A percentile compares a stretch with the other conserved stretches of the same genome.
These are phyloP conservation scores for Hippocampus comes DNA, from an alignment of 2,113 vertebrate species.

Conservation along the genomic window DNA sequence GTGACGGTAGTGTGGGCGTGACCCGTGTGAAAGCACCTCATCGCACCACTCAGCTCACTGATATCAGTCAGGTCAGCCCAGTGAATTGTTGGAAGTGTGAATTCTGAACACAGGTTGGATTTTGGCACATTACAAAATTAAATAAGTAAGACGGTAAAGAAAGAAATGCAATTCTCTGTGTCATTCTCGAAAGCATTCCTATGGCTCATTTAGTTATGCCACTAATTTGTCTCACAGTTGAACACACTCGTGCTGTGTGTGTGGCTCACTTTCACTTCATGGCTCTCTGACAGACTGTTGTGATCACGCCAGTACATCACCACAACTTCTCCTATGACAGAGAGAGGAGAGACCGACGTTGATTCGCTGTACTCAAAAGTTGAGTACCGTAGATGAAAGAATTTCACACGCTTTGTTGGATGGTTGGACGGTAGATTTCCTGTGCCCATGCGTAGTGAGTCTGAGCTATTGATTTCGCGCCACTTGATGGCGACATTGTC, in stretches of 20 bases:
- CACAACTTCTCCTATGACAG: too few relatives aligned
- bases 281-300: too few relatives aligned
- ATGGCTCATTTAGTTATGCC: not conserved
- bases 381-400: not conserved
- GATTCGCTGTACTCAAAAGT: not conserved
- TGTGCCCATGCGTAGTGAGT: not conserved
- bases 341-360: not conserved
- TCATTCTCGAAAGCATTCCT: not conserved
- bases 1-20: slow-evolving; percentile 40
- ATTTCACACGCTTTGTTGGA: not conserved
- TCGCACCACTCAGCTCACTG: slow-evolving; percentile 54
- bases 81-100: not conserved
- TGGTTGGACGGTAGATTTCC: not conserved
- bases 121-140: not conserved
- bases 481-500: not conserved
- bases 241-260: not conserved
- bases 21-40: slow-evolving; percentile 44
- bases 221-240: not conserved
- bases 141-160: not conserved
- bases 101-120: not conserved
- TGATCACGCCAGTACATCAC: not conserved
- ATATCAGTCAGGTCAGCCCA: not conserved
- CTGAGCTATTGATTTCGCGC: not conserved
- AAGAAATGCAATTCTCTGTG: not conserved
- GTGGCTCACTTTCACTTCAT: not conserved